phyloP scores from a whole-genome alignment of 2,797 vertebrate species.

The Benthosema pterotum region DNA sequence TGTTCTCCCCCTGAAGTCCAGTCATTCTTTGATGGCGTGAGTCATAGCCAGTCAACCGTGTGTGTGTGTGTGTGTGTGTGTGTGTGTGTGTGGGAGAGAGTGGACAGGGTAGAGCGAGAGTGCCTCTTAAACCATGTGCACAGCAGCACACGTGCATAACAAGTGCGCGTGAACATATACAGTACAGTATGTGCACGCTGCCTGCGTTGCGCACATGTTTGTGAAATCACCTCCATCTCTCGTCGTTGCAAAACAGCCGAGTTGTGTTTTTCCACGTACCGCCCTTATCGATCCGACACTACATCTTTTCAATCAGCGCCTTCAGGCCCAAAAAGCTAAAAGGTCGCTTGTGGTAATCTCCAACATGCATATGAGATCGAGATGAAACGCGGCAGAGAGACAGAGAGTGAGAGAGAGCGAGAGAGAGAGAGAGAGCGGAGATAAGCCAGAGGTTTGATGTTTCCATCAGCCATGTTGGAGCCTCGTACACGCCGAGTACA shows the following conservation, averaged over 20 bases:
- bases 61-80: constrained; percentile 22
- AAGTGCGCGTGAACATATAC: not conserved
- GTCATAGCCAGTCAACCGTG: constrained; percentile 43
- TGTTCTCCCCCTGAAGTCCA: constrained; percentile 57
- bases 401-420: constrained; percentile 1
- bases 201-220: not conserved
- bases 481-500: constrained; percentile 16
- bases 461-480: constrained; percentile 33
- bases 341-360: constrained; percentile 28
- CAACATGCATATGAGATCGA: constrained; percentile 1
- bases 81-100: constrained; percentile 6
- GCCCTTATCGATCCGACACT: constrained; percentile 23
- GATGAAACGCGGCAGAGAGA: constrained; percentile 34
- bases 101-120: not conserved
- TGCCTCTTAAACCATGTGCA: constrained; percentile 38
- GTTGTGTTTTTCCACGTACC: constrained; percentile 51
- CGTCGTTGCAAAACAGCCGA: constrained; percentile 47
- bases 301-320: constrained; percentile 36
- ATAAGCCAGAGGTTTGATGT: constrained; percentile 45
- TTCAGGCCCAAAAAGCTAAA: constrained; percentile 32
- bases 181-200: not conserved
- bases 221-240: constrained; percentile 49
- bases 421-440: constrained; percentile 18
- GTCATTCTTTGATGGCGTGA: constrained; percentile 65
- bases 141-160: not conserved